Conservation (phyloP, 1,140 invertebrate species). For the Dinothrombium tinctorium region DNA sequence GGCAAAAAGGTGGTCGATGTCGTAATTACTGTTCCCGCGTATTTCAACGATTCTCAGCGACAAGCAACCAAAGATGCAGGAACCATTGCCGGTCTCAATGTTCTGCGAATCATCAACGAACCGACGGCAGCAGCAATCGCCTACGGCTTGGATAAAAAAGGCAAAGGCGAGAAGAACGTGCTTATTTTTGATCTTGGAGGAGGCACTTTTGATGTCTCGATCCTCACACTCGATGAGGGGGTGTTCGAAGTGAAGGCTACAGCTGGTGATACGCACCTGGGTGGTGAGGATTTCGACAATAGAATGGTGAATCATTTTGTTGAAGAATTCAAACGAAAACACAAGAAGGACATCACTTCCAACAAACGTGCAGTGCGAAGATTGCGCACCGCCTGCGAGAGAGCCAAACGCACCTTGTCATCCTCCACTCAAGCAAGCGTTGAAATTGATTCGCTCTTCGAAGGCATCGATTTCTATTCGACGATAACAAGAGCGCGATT, state of each 20-base stretch:
- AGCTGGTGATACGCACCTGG: slow-evolving; percentile 91
- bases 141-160: slow-evolving; percentile 93
- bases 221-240: slow-evolving; percentile 96
- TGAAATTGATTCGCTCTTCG: slow-evolving; percentile 97
- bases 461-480: slow-evolving; percentile 93
- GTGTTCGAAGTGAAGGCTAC: slow-evolving; percentile 78
- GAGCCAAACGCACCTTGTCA: slow-evolving; percentile 86
- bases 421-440: slow-evolving; percentile 87
- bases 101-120: slow-evolving; percentile 99
- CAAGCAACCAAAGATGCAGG: slow-evolving; percentile 76
- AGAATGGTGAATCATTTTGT: slow-evolving; percentile 97
- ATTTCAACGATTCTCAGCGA: slow-evolving; percentile 94
- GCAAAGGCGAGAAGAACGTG: slow-evolving; percentile 91
- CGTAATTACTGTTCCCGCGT: slow-evolving; percentile 93
- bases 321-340: slow-evolving; percentile 96
- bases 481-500: slow-evolving; percentile 87
- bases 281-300: slow-evolving; percentile 97
- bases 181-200: slow-evolving; percentile 97
- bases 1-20: slow-evolving; percentile 89
- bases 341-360: slow-evolving; percentile 87
- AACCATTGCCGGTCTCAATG: slow-evolving; percentile 60
- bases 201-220: slow-evolving; percentile 97
- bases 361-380: slow-evolving; percentile 87
- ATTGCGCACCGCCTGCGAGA: slow-evolving; percentile 85
- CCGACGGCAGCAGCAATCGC: slow-evolving; percentile 99